Evolutionary conservation across 2,113 vertebrate genomes (phyloP).

Genomic region (Nyctibius bracteatus): DNA sequence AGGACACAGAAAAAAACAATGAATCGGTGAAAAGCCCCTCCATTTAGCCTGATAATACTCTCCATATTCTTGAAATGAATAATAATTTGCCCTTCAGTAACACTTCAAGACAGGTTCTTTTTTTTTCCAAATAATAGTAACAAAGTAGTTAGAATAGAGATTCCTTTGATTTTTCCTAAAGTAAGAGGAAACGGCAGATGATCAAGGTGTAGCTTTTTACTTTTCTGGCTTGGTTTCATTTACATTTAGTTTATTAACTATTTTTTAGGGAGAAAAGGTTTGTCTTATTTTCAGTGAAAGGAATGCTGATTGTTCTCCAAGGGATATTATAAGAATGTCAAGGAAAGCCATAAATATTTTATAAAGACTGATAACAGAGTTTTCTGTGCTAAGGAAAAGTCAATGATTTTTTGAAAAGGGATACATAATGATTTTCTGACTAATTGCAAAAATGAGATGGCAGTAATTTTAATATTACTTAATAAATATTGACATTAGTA

Average conservation of each 20-base stretch:
- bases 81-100: not conserved
- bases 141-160: not conserved
- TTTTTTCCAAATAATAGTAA: not conserved
- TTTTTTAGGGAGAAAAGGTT: not conserved
- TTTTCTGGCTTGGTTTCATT: not conserved
- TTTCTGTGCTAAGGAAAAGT: slow-evolving; percentile 48
- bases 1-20: not conserved
- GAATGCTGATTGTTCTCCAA: slow-evolving; percentile 44
- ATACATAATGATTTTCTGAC: slow-evolving; percentile 37
- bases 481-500: slow-evolving; percentile 56
- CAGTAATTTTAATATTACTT: slow-evolving; percentile 34
- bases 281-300: slow-evolving; percentile 41
- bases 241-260: slow-evolving; percentile 1
- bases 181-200: not conserved
- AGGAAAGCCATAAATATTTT: slow-evolving; percentile 52
- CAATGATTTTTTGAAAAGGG: slow-evolving; percentile 39
- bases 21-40: not conserved
- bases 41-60: not conserved
- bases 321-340: slow-evolving; percentile 32
- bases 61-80: not conserved
- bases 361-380: slow-evolving; percentile 49
- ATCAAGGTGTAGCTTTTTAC: not conserved
- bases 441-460: slow-evolving; percentile 25
- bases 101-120: not conserved
- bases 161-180: not conserved